These are phyloP conservation scores for Manacus vitellinus DNA, from an alignment of 2,113 vertebrate genomes.

Conservation along the genomic window DNA sequence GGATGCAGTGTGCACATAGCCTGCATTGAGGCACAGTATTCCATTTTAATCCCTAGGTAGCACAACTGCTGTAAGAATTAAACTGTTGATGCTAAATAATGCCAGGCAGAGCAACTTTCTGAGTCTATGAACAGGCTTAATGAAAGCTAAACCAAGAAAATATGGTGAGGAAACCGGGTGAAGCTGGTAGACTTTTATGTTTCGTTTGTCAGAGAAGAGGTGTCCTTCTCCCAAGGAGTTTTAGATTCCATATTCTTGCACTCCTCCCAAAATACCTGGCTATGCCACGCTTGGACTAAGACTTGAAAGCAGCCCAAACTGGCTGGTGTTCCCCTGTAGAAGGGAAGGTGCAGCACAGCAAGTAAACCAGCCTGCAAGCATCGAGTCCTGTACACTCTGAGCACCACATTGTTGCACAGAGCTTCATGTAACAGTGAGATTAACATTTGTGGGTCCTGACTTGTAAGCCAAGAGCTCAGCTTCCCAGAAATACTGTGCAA, in stretches of 20 bases:
- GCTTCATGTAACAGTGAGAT: background rate
- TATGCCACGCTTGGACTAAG: background rate
- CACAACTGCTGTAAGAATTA: background rate
- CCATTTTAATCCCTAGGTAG: background rate
- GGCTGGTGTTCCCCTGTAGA: background rate
- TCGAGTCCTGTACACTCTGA: background rate
- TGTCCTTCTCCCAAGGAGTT: background rate
- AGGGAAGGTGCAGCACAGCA: background rate
- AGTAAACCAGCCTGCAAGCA: background rate
- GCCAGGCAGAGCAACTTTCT: background rate
- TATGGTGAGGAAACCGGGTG: accelerated
- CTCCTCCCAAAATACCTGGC: background rate
- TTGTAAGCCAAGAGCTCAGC: background rate
- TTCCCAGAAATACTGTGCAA: background rate
- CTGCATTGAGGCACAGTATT: background rate
- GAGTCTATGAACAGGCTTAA: background rate
- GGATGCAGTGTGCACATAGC: accelerated
- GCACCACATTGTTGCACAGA: background rate
- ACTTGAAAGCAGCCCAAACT: background rate
- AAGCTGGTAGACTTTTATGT: background rate
- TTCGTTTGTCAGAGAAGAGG: background rate
- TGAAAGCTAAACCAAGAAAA: background rate
- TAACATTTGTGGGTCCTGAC: background rate
- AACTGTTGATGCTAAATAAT: background rate
- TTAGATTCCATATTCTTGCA: background rate